phyloP scores from a whole-genome alignment of 2,888 invertebrate genomes.

The Ennomos erosarius region DNA sequence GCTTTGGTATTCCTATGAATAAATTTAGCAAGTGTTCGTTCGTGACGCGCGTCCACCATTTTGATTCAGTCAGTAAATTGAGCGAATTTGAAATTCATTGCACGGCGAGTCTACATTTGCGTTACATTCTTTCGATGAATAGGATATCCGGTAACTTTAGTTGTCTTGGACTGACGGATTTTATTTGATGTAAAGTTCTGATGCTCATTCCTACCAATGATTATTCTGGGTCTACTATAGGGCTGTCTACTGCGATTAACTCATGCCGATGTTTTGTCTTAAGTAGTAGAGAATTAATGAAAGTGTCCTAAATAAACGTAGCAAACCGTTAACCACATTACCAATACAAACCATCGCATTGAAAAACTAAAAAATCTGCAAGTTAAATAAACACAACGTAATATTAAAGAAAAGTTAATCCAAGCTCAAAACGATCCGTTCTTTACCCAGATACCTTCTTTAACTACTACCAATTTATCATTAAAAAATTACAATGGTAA shows the following conservation, averaged over 20 bases:
- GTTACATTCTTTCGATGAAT: constrained; percentile 35
- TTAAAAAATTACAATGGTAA: constrained; percentile 27
- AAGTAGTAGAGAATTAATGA: no score
- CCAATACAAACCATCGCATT: no score
- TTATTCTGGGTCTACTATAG: background rate
- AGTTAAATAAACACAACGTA: no score
- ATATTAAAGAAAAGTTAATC: no score
- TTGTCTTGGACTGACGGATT: background rate
- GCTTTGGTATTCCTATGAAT: constrained; percentile 68
- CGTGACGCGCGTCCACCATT: constrained; percentile 52
- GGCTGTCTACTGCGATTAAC: no score
- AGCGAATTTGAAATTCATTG: constrained; percentile 74
- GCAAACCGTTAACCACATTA: no score
- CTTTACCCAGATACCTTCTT: no score
- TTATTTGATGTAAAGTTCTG: background rate
- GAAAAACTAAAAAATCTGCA: no score
- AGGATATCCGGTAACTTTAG: constrained; percentile 12
- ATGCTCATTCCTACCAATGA: background rate
- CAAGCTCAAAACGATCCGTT: no score
- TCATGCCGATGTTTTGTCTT: no score
- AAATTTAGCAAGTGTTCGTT: constrained; percentile 56
- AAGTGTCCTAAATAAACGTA: no score
- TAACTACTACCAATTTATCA: background rate
- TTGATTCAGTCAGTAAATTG: constrained; percentile 62
- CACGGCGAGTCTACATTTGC: constrained; percentile 44